Percentiles rank a stretch among this genome's conserved stretches.
phyloP scores from a whole-genome alignment of 2,888 invertebrate genomes.

The Epicampocera succincta region DNA sequence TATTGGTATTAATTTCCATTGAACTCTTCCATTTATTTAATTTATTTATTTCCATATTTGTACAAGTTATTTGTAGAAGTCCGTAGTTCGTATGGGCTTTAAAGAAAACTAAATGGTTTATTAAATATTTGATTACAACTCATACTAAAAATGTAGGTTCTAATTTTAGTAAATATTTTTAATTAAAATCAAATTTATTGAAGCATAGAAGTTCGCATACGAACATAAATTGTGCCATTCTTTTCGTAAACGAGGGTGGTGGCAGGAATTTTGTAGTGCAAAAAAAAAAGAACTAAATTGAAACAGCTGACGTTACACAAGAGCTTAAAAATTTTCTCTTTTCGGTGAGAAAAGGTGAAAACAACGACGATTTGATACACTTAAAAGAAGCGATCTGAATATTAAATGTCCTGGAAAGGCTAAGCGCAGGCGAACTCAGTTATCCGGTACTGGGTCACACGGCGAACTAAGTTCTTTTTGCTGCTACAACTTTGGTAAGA shows the following conservation, averaged over 20 bases:
- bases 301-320: too few relatives aligned
- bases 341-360: too few relatives aligned
- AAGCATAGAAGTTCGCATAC: conserved; percentile 30
- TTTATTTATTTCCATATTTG: conserved; percentile 15
- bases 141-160: conserved; percentile 30
- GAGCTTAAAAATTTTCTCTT: too few relatives aligned
- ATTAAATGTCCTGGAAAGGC: too few relatives aligned
- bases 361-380: too few relatives aligned
- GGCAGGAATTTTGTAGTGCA: neutral
- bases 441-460: too few relatives aligned
- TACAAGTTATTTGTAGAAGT: neutral
- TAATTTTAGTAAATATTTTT: conserved; percentile 51
- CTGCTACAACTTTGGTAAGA: too few relatives aligned
- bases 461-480: too few relatives aligned
- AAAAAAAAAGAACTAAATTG: too few relatives aligned
- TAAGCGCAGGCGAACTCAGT: too few relatives aligned
- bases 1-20: conserved; percentile 33
- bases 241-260: neutral
- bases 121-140: conserved; percentile 47
- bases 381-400: too few relatives aligned
- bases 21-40: conserved; percentile 42
- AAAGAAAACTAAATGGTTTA: conserved; percentile 41
- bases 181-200: conserved; percentile 64
- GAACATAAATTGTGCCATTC: neutral
- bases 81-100: neutral